Evolutionary conservation across 2,888 invertebrate species (phyloP).

Genomic region (Polyommatus icarus): DNA sequence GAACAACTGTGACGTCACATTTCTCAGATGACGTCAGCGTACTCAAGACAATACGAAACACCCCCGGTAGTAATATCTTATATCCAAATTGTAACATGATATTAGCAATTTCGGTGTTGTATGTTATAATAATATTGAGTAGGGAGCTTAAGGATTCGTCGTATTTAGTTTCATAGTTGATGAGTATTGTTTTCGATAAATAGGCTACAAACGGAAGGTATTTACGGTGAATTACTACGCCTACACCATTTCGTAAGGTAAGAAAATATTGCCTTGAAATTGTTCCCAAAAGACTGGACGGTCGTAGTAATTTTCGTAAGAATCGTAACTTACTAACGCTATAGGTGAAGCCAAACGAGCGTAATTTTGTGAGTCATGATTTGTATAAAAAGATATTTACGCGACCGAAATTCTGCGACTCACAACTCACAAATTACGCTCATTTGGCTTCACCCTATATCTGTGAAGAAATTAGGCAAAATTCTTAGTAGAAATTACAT

Average conservation of each 20-base stretch:
- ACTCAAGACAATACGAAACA: background rate
- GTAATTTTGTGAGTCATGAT: no score
- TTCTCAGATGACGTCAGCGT: background rate
- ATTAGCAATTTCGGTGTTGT: background rate
- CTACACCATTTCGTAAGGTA: background rate
- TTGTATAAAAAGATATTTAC: no score
- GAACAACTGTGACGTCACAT: background rate
- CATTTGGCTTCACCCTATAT: no score
- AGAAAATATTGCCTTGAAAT: background rate
- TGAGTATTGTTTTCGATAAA: background rate
- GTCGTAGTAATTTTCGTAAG: no score
- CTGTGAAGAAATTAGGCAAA: no score
- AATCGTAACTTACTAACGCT: no score
- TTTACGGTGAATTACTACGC: background rate
- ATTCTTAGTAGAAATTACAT: no score
- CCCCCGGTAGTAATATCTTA: background rate
- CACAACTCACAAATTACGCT: no score
- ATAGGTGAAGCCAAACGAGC: no score
- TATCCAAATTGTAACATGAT: background rate
- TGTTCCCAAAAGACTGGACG: background rate
- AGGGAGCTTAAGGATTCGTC: background rate
- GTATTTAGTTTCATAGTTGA: slow-evolving; percentile 11
- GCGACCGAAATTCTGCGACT: no score
- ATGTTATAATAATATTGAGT: background rate
- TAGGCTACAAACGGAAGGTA: background rate